phyloP scores from a whole-genome alignment of 2,888 invertebrate genomes.

The Clostera curtula region DNA sequence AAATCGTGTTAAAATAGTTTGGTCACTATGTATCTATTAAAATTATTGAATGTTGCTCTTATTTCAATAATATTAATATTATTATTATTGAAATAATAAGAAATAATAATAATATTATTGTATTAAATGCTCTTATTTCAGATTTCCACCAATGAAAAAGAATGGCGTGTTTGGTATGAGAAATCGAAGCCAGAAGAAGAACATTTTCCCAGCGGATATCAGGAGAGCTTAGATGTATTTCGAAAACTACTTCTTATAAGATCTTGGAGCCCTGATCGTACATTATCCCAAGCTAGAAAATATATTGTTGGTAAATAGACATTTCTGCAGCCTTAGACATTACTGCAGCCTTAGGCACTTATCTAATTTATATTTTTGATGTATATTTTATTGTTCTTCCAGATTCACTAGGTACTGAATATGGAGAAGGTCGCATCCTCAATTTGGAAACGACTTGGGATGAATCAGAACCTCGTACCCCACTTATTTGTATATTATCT shows the following conservation, averaged over 20 bases:
- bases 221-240: constrained; percentile 89
- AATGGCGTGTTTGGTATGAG: constrained; percentile 94
- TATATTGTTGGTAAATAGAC: constrained; percentile 84
- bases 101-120: neutral
- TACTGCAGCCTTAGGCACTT: neutral
- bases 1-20: constrained; percentile 1
- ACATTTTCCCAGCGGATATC: constrained; percentile 92
- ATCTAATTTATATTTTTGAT: neutral
- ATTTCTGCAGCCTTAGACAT: neutral
- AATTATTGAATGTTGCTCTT: constrained; percentile 1
- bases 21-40: no score
- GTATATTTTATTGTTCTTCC: constrained; percentile 11
- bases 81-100: no score
- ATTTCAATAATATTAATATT: neutral
- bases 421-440: constrained; percentile 93
- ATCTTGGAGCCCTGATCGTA: constrained; percentile 97
- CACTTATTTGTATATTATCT: constrained; percentile 93
- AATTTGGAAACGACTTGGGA: constrained; percentile 93
- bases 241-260: constrained; percentile 90
- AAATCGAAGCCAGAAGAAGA: constrained; percentile 95
- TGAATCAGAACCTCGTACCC: constrained; percentile 91
- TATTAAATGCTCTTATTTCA: constrained; percentile 26
- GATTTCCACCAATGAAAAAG: constrained; percentile 90
- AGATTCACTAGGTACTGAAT: constrained; percentile 90
- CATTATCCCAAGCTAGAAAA: constrained; percentile 92